Evolutionary conservation across 2,113 vertebrate genomes (phyloP), one percentile per base, ranked within the genome.

Genomic region (Phocoena phocoena): DNA sequence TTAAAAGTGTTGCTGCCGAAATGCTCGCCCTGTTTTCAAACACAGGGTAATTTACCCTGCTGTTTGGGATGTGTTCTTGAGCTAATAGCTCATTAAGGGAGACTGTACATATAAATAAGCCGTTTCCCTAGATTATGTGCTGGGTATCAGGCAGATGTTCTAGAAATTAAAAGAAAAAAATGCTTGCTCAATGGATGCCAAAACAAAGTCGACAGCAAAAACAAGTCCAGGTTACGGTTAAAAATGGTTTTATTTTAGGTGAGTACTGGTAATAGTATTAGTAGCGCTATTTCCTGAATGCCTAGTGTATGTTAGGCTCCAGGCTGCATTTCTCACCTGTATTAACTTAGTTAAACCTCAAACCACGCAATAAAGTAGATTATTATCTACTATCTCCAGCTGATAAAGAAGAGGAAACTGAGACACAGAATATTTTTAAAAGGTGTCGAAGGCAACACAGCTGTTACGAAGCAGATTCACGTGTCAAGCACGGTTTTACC

Each of bases 11-110:
- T 94, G 86, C 20, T 20, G 36, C 55, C 58, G 92, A 71, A 93
- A 91, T 63, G 28, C 41, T 88, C 84, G n/a, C 36, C 60, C 67
- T 93, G 77, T 68, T 86, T 95, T 55, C 96, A 90, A 62, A 80
- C 58, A 55, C n/a, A 18, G 88, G 63, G 58, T 44, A 65, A 67
- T 71, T 77, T 70, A n/a, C 50, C 11, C 1, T 65, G 41, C 21
- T 20, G 53, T 92, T 94, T 65, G 70, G 53, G 83, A 11, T 71
- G 68, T 23, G 79, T 74, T 60, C 92, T 8, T 90, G 79, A 31
- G 60, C 68, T 90, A 31, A n/a, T 55, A 79, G 26, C 76, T 88
- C 50, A 26, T 70, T 73, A 92, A 8, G 70, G 53, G 60, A 63
- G 41, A 31, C 41, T 21, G 20, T 33, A 84, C 92, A 74, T 85